A percentile compares a stretch with the other conserved stretches of the same genome.
These are phyloP conservation scores for Cyrtorhinus lividipennis DNA, from an alignment of 1,140 invertebrate species.

Conservation along the genomic window DNA sequence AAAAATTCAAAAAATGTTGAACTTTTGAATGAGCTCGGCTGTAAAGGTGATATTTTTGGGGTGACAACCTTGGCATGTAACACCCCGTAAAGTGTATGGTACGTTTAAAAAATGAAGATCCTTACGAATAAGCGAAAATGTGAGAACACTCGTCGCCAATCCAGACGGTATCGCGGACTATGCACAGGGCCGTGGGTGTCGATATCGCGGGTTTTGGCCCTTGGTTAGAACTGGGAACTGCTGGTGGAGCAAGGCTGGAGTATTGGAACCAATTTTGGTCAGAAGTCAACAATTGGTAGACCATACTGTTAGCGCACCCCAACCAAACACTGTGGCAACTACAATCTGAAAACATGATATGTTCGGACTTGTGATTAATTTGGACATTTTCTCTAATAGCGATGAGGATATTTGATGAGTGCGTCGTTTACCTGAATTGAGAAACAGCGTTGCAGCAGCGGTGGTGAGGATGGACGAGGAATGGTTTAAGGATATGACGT, in stretches of 20 bases:
- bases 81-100: too few species aligned
- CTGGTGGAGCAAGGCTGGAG: constrained; percentile 13
- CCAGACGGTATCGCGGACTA: constrained; percentile 47
- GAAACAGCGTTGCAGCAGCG: constrained; percentile 25
- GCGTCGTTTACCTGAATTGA: not conserved
- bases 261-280: constrained; percentile 26
- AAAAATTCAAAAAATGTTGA: too few species aligned
- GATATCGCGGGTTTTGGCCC: constrained; percentile 18
- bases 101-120: constrained; percentile 23
- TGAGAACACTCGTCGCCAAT: constrained; percentile 67
- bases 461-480: constrained; percentile 38
- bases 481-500: constrained; percentile 55
- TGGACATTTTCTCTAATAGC: not conserved
- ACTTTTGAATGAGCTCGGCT: too few species aligned
- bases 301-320: constrained; percentile 24
- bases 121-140: constrained; percentile 61
- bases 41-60: too few species aligned
- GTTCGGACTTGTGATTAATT: not conserved
- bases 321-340: constrained; percentile 25
- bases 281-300: constrained; percentile 25
- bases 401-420: not conserved
- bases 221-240: not conserved
- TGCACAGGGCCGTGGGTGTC: constrained; percentile 24
- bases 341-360: constrained; percentile 15
- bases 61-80: too few species aligned